Evolutionary conservation across 1,140 invertebrate genomes (phyloP), one percentile per base, ranked within the genome.

Genomic region (Rhizoglyphus robini): DNA sequence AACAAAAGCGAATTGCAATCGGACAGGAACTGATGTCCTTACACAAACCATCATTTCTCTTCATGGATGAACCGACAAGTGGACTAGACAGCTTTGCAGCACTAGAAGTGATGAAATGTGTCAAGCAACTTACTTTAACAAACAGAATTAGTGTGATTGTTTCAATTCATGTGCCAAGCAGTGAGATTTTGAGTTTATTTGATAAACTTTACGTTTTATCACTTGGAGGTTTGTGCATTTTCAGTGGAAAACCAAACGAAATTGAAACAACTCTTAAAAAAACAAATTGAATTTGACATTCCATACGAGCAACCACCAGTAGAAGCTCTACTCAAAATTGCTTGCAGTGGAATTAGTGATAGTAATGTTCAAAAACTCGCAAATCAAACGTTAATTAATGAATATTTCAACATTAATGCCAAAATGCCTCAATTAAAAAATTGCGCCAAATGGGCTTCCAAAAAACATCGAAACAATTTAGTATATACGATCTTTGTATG

Each of bases 161-260:
- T 18, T 68, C 65, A 11, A 68, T 68, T 58, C 68, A 68, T 65
- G 46, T 57, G 32, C 68, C 68, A 0, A 61, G 58, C 20, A 60
- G 31, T 46, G 71, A 59, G 46, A 66, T 34, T 29, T 59, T 67
- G 61, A 63, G n/a, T 38, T 46, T 62, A 41, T 69, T 63, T 63
- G 32, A 63, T 51, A 36, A 65, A 59, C 38, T 70, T 36, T 59
- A 66, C 47, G 63, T 63, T 31, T 46, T 65, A 31, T 65, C 70
- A 48, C 29, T 51, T 25, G 32, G 68, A 54, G 65, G 69, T 48
- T 32, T 74, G 68, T 38, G 72, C 70, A 69, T 75, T 69, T 32
- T 72, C 69, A 27, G 72, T 69, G 62, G 73, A 69, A 36, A 70
- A 69, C 63, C 68, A 47, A 25, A 20, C 27, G 67, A 65, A 48